These are phyloP conservation scores for Euclidia mi DNA, from an alignment of 2,888 invertebrate genomes.

Conservation along the genomic window DNA sequence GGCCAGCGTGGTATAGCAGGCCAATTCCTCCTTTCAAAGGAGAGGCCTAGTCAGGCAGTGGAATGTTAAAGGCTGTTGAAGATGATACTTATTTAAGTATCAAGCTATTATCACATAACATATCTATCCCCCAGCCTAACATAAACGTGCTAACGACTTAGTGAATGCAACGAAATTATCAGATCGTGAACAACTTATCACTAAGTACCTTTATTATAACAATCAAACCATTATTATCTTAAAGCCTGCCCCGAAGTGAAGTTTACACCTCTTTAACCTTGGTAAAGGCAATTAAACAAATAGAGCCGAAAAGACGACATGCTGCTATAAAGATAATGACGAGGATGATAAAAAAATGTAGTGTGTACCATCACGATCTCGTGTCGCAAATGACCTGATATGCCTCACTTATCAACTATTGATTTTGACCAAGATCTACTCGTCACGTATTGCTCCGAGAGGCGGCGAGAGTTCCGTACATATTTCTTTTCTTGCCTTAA, in stretches of 20 bases:
- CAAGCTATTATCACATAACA: no score
- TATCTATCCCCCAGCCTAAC: no score
- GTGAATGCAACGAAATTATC: neutral
- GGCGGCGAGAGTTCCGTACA: conserved; percentile 33
- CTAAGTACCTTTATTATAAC: conserved; percentile 3
- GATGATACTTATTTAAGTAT: no score
- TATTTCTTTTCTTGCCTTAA: no score
- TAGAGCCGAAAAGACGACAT: conserved; percentile 32
- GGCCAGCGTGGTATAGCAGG: no score
- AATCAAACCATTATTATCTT: conserved; percentile 8
- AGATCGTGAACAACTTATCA: conserved; percentile 16
- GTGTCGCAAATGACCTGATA: conserved; percentile 60
- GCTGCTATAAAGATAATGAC: conserved; percentile 42
- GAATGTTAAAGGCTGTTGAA: no score
- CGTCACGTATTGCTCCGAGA: conserved; percentile 26
- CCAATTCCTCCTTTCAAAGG: no score
- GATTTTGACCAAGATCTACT: conserved; percentile 48
- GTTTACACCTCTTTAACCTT: conserved; percentile 31
- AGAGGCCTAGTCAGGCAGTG: no score
- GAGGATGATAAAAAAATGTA: conserved; percentile 37
- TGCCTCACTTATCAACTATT: conserved; percentile 56
- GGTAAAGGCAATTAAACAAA: conserved; percentile 38
- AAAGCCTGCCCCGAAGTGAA: conserved; percentile 1
- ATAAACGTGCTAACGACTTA: neutral
- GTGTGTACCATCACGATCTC: conserved; percentile 54